Percentiles rank a stretch among this genome's conserved stretches.
Evolutionary conservation across 1,140 invertebrate genomes (phyloP).

Genomic region (Limonius californicus): DNA sequence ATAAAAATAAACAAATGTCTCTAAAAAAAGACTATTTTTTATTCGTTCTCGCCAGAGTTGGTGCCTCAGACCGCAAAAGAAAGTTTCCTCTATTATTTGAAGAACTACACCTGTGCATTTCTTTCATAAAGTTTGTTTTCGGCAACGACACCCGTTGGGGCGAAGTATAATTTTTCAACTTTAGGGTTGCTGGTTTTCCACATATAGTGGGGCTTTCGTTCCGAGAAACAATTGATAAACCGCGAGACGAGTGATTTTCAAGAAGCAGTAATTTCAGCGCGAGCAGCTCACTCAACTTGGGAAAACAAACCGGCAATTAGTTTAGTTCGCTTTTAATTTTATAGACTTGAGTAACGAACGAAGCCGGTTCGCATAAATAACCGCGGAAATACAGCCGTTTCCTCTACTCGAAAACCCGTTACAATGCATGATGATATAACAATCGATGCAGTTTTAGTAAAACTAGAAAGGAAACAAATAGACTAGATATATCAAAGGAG

Average conservation of each 20-base stretch:
- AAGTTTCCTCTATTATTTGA: neutral
- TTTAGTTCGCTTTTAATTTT: too few relatives aligned
- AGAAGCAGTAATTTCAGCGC: too few relatives aligned
- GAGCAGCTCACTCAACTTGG: too few relatives aligned
- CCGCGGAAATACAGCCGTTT: too few relatives aligned
- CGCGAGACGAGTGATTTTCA: too few relatives aligned
- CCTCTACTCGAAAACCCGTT: too few relatives aligned
- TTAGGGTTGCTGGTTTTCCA: neutral
- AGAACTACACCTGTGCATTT: neutral
- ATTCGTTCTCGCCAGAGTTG: neutral
- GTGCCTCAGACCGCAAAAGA: neutral
- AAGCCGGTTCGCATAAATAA: too few relatives aligned
- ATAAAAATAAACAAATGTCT: neutral
- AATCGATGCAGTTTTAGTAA: neutral
- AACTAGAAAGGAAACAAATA: slow-evolving; percentile 15
- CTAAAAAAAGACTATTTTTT: neutral
- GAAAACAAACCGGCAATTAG: too few relatives aligned
- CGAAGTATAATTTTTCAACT: neutral
- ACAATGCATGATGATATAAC: too few relatives aligned
- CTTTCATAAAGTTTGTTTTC: neutral
- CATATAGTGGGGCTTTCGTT: neutral
- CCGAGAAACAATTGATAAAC: neutral
- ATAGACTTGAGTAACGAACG: too few relatives aligned
- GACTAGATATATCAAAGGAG: slow-evolving; percentile 15
- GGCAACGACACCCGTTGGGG: neutral